phyloP scores from a whole-genome alignment of 1,140 invertebrate species.

The Orchestia grillus region DNA sequence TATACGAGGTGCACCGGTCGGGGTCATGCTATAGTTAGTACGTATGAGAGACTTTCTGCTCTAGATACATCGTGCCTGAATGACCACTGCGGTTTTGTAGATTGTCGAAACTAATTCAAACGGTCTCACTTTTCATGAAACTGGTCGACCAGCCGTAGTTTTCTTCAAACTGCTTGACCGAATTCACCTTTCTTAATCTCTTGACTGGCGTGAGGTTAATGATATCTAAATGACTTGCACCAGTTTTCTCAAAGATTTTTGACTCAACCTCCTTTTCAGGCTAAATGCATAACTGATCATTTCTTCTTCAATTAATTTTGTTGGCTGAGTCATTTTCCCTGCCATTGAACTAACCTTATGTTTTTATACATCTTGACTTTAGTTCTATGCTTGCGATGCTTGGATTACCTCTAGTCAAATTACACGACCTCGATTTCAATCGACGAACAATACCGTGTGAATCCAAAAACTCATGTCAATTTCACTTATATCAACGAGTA shows the following conservation, averaged over 20 bases:
- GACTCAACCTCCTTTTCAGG: neutral
- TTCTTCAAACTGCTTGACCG: neutral
- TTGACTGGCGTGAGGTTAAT: neutral
- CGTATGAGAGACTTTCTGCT: neutral
- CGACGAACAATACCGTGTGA: too few relatives aligned
- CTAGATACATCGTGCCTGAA: neutral
- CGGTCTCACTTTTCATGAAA: neutral
- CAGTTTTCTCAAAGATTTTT: neutral
- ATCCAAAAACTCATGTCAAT: too few relatives aligned
- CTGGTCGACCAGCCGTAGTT: neutral
- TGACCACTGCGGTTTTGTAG: neutral
- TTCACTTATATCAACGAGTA: too few relatives aligned
- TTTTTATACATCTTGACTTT: too few relatives aligned
- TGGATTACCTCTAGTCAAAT: too few relatives aligned
- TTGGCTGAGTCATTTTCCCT: too few relatives aligned
- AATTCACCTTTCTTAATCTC: neutral
- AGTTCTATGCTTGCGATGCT: too few relatives aligned
- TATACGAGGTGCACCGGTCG: neutral
- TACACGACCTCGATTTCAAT: too few relatives aligned
- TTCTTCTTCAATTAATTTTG: too few relatives aligned
- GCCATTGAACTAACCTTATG: too few relatives aligned
- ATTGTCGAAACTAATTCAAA: too few relatives aligned
- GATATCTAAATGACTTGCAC: neutral
- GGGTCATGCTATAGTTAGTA: neutral
- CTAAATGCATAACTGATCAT: neutral